Conservation (phyloP, 2,113 vertebrate genomes). For the Oxyruncus cristatus region DNA sequence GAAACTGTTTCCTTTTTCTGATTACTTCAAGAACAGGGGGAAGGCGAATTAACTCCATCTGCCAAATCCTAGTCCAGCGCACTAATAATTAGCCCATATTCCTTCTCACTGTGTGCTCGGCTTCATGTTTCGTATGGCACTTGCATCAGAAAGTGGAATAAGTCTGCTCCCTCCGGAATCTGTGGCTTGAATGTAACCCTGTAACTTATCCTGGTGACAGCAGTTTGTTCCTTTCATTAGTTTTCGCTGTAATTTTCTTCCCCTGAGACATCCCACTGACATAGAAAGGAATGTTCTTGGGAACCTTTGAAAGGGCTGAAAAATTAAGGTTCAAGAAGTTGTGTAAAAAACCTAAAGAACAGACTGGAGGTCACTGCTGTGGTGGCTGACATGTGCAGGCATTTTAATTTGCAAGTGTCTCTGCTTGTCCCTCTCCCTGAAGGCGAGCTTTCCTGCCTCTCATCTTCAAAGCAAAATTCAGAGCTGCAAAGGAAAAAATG, state of each 20-base stretch:
- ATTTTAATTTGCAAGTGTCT: constrained; percentile 24
- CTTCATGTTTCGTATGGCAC: neutral
- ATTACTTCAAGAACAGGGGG: neutral
- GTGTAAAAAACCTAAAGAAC: neutral
- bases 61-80: neutral
- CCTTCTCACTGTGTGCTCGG: neutral
- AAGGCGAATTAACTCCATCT: neutral
- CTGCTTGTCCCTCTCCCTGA: constrained; percentile 33
- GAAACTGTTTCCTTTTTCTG: neutral
- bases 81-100: neutral
- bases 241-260: neutral
- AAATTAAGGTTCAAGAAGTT: neutral
- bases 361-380: neutral
- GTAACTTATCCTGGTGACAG: neutral
- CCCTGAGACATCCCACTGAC: neutral
- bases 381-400: neutral
- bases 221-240: neutral
- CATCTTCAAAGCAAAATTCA: constrained; percentile 25
- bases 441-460: constrained; percentile 16
- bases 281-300: neutral
- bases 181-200: neutral
- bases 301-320: constrained; percentile 14
- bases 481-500: neutral
- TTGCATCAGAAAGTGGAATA: neutral
- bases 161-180: neutral